Conservation (phyloP, 2,113 vertebrate species). For the Caloenas nicobarica region DNA sequence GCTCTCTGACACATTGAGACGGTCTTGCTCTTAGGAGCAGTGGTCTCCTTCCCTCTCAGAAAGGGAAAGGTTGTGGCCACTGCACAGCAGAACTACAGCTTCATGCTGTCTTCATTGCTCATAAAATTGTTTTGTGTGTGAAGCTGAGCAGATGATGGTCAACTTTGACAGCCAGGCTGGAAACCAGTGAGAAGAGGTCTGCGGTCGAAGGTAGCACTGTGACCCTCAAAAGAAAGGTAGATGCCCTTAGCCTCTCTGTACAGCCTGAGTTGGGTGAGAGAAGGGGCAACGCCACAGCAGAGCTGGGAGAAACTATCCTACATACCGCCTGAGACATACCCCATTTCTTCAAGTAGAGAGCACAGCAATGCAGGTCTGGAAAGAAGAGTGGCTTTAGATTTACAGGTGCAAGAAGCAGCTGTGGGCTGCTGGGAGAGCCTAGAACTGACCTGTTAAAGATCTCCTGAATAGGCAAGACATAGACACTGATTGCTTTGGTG, state of each 20-base stretch:
- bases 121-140: neutral
- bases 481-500: neutral
- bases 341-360: neutral
- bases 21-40: neutral
- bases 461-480: neutral
- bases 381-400: neutral
- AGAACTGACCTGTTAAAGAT: neutral
- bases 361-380: neutral
- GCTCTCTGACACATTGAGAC: neutral
- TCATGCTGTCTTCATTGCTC: neutral
- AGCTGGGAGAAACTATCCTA: neutral
- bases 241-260: neutral
- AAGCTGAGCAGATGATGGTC: neutral
- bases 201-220: neutral
- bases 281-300: neutral
- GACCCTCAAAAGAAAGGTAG: neutral
- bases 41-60: neutral
- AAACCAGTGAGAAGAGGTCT: neutral
- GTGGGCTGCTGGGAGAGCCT: neutral
- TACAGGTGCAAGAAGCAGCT: neutral
- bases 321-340: neutral
- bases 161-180: neutral
- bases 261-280: neutral
- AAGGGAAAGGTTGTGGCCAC: neutral
- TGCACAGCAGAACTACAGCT: neutral